These are phyloP conservation scores for Rhopalosiphum nymphaeae DNA, from an alignment of 2,888 invertebrate genomes.

Conservation along the genomic window DNA sequence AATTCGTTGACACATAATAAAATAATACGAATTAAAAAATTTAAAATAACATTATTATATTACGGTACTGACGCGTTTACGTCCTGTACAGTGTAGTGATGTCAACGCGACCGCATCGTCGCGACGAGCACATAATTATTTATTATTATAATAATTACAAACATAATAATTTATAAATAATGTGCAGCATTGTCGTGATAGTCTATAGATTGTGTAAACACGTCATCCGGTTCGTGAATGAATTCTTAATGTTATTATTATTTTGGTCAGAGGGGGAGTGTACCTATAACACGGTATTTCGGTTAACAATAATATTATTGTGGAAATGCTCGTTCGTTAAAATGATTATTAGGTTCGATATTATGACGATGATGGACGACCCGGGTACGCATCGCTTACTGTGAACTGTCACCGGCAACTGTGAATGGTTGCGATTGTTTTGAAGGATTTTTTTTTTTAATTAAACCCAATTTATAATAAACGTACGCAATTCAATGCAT, in stretches of 20 bases:
- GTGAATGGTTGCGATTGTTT: neutral
- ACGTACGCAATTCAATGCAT: neutral
- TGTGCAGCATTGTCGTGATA: neutral
- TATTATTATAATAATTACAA: neutral
- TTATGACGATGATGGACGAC: neutral
- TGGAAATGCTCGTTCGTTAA: neutral
- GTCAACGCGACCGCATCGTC: neutral
- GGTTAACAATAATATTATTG: neutral
- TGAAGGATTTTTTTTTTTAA: neutral
- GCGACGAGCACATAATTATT: neutral
- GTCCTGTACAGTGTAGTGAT: neutral
- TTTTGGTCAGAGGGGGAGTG: neutral
- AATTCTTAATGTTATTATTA: neutral
- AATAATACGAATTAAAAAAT: neutral
- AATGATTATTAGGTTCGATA: neutral
- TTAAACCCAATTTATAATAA: neutral
- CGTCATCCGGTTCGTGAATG: neutral
- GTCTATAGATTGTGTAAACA: neutral
- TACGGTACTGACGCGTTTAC: neutral
- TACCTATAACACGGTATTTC: neutral
- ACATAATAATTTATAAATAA: neutral
- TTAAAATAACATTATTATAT: neutral
- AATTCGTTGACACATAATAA: neutral
- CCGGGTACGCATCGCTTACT: constrained; percentile 2
- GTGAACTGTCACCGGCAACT: neutral